Base-by-base conservation (phyloP, 2,888 invertebrate genomes). In the Andrena marginata region DNA sequence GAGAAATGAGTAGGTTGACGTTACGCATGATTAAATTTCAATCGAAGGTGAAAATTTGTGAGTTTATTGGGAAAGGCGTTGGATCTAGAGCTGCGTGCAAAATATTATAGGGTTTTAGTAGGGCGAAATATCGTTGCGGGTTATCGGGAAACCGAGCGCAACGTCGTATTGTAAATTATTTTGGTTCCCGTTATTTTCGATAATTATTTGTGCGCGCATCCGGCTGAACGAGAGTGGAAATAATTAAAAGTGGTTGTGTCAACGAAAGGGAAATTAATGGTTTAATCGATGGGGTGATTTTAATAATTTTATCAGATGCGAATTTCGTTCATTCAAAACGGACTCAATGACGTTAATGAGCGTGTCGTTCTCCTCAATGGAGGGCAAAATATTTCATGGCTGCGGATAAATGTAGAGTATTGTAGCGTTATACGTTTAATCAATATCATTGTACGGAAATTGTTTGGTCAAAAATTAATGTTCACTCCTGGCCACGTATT, bases 191-290 rank as follows among this genome's bases (percentile, higher is more conserved):
- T 82, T 83, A 82, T 82, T 83, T 82, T 78, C 82, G 60, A 77
- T 81, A 77, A 83, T 81, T 70, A 83, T 81, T 70, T 59, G 42
- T 1, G 54, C 33, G 48, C 33, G 20, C 49, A 35, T 33, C 33
- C 23, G 35, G 70, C 51, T 23, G 60, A 64, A 78, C 49, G 83
- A 82, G 62, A 78, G 67, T 69, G 82, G 74, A 78, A 71, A 71
- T 83, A 78, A 83, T 83, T 83, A 83, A 83, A 78, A 83, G 78
- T 78, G 79, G 59, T 72, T 65, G 78, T 75, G 51, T 68, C 78
- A 72, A 69, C 72, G 82, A 82, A 78, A 78, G 84, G 33, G 82
- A 82, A 82, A 84, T 82, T 82, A 82, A 78, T 64, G 75, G 26
- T 72, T 75, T 82, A 79, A 84, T 84, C 75, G 74, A 82, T 71